phyloP scores from a whole-genome alignment of 1,140 invertebrate genomes.

The Nixonia krombeini region DNA sequence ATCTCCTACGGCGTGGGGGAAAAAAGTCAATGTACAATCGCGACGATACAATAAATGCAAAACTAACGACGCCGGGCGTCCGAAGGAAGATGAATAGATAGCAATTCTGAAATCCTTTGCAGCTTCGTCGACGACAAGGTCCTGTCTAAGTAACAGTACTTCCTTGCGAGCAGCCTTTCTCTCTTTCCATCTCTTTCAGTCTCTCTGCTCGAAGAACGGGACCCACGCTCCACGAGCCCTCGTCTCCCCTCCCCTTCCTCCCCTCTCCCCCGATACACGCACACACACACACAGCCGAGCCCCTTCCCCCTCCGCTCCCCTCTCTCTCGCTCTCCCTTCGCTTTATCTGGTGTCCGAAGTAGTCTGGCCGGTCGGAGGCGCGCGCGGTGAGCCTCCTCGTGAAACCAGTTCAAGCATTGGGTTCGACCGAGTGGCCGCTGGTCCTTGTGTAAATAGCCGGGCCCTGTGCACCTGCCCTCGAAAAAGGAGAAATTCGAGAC shows the following conservation, averaged over 20 bases:
- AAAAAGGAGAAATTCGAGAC: not conserved
- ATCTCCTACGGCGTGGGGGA: too few relatives aligned
- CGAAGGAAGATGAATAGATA: not conserved
- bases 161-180: slow-evolving; percentile 11
- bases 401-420: slow-evolving; percentile 52
- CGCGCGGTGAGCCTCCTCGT: slow-evolving; percentile 27
- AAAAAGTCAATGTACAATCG: not conserved
- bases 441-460: slow-evolving; percentile 19
- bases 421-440: not conserved
- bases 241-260: not conserved
- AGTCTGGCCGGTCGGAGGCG: slow-evolving; percentile 54
- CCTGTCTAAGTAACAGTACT: not conserved
- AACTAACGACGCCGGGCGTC: not conserved
- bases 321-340: slow-evolving; percentile 17
- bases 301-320: slow-evolving; percentile 1
- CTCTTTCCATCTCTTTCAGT: slow-evolving; percentile 7
- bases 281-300: not conserved
- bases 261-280: not conserved
- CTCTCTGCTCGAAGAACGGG: slow-evolving; percentile 49
- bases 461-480: slow-evolving; percentile 42
- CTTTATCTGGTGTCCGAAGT: slow-evolving; percentile 37
- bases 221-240: too few relatives aligned
- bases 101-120: not conserved
- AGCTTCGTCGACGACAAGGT: not conserved
- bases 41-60: not conserved